phyloP scores from a whole-genome alignment of 2,113 vertebrate species.

The Glaucomys volans region DNA sequence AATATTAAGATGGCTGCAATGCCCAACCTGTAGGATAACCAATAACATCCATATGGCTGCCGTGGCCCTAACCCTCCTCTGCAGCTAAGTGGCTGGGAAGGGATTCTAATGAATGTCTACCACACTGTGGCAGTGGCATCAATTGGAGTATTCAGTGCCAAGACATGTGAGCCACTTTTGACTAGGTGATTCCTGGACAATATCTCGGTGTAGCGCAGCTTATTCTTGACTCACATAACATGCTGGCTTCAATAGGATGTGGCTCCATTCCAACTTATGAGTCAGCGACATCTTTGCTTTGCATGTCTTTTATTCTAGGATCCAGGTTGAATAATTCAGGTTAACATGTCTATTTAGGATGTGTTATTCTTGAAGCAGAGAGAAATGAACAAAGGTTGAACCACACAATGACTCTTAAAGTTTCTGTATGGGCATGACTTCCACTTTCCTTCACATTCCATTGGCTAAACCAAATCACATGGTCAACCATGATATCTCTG shows the following conservation, averaged over 20 bases:
- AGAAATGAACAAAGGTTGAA: neutral
- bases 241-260: neutral
- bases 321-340: neutral
- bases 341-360: neutral
- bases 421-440: neutral
- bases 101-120: neutral
- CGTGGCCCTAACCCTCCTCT: neutral
- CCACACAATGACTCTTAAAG: neutral
- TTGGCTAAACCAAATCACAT: neutral
- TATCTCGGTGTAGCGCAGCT: neutral
- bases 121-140: neutral
- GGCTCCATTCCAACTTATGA: neutral
- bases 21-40: neutral
- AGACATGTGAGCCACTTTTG: neutral
- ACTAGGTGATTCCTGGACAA: neutral
- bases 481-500: neutral
- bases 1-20: neutral
- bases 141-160: neutral
- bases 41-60: neutral
- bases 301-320: neutral
- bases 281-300: neutral
- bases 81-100: neutral
- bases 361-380: neutral
- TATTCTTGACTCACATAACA: neutral
- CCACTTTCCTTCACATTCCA: neutral